Evolutionary conservation across 1,140 invertebrate species (phyloP).

Genomic region (Nephotettix cincticeps): DNA sequence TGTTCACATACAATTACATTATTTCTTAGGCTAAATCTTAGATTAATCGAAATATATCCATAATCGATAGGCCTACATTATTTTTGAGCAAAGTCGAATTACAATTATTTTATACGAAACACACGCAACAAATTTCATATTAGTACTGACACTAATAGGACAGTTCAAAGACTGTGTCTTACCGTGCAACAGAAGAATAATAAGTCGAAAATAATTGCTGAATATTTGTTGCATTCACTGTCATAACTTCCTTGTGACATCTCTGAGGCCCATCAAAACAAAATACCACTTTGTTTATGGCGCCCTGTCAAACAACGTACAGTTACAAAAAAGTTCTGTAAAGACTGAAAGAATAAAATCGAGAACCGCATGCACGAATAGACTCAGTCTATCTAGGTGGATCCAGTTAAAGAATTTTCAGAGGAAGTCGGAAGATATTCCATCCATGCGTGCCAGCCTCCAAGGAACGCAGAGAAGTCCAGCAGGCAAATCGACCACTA

Average conservation of each 20-base stretch:
- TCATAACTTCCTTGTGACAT: too few species aligned
- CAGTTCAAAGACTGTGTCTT: too few species aligned
- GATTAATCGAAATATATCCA: slow-evolving; percentile 10
- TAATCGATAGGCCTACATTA: slow-evolving; percentile 11
- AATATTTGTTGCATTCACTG: too few species aligned
- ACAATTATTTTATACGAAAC: not conserved
- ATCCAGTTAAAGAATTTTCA: not conserved
- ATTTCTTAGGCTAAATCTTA: slow-evolving; percentile 2
- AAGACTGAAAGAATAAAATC: too few species aligned
- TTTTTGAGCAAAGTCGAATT: slow-evolving; percentile 20
- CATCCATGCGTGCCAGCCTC: slow-evolving; percentile 19
- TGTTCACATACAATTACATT: not conserved
- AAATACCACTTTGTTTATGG: too few species aligned
- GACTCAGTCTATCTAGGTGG: slow-evolving; percentile 5
- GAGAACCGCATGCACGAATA: not conserved
- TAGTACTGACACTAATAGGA: not conserved
- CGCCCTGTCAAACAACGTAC: too few species aligned
- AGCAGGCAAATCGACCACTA: slow-evolving; percentile 45
- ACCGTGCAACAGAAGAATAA: too few species aligned
- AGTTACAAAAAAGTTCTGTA: too few species aligned
- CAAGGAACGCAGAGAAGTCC: slow-evolving; percentile 11
- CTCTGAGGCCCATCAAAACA: too few species aligned
- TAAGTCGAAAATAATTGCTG: too few species aligned
- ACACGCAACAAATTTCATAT: not conserved
- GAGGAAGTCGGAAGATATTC: slow-evolving; percentile 11